A percentile compares a stretch with the other conserved stretches of the same genome.
Evolutionary conservation across 2,113 vertebrate genomes (phyloP).

Genomic region (Eidolon helvum): DNA sequence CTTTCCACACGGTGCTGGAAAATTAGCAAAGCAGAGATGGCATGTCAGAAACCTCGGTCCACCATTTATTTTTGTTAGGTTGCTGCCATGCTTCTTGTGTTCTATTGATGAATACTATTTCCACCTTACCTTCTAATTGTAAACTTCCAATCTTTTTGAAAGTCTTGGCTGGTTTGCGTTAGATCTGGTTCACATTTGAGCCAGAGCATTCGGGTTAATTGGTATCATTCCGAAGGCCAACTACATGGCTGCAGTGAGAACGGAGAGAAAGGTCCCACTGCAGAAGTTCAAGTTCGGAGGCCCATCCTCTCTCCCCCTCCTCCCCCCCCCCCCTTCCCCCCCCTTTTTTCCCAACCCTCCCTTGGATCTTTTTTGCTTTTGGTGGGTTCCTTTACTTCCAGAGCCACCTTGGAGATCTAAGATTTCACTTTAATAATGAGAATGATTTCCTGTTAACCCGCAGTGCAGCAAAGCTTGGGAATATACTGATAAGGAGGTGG

Average conservation of each 20-base stretch:
- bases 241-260: not conserved
- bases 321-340: too few species aligned
- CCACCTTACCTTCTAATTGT: not conserved
- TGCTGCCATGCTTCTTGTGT: rapidly evolving
- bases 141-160: not conserved
- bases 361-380: too few species aligned
- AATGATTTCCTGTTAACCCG: not conserved
- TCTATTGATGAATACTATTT: not conserved
- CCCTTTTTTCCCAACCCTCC: too few species aligned
- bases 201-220: not conserved
- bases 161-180: not conserved
- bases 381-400: too few species aligned
- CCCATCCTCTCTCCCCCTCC: not conserved
- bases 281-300: not conserved
- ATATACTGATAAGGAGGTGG: not conserved
- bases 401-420: not conserved
- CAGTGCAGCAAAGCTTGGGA: not conserved
- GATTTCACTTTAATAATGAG: not conserved
- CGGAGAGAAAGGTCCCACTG: rapidly evolving
- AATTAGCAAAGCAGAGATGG: not conserved
- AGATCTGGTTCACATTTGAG: not conserved
- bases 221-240: not conserved
- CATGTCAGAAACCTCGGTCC: not conserved
- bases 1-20: not conserved
- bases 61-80: rapidly evolving